Evolutionary conservation across 2,888 invertebrate species (phyloP).

Genomic region (Rotaria magnacalcarata): DNA sequence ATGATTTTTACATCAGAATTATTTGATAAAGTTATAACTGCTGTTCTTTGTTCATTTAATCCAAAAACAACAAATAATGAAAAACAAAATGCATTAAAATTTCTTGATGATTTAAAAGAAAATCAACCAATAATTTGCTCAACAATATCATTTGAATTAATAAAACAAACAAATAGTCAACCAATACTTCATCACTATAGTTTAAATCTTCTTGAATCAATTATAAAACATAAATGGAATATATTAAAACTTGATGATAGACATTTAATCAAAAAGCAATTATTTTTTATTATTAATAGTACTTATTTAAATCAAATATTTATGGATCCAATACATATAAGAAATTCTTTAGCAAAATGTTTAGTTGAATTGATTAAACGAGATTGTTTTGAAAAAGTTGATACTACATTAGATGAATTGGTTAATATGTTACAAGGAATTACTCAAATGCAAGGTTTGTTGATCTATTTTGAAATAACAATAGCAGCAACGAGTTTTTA

Average conservation of each 20-base stretch:
- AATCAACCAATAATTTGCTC: background rate
- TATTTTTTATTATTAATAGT: background rate
- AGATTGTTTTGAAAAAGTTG: constrained; percentile 17
- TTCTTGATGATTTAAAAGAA: constrained; percentile 19
- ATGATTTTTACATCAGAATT: background rate
- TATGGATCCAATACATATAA: background rate
- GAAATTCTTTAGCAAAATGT: constrained; percentile 12
- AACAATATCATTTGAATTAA: constrained; percentile 13
- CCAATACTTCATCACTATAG: constrained; percentile 7
- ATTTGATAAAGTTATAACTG: background rate
- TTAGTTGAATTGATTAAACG: constrained; percentile 31
- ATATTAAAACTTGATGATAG: constrained; percentile 7
- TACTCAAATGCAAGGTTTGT: background rate
- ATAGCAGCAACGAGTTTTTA: too few relatives aligned
- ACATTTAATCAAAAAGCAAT: background rate
- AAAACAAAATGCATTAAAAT: constrained; percentile 25
- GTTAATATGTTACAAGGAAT: background rate
- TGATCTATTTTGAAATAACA: too few relatives aligned
- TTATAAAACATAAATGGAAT: constrained; percentile 27
- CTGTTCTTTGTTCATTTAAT: constrained; percentile 23
- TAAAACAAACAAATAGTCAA: background rate
- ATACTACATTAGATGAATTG: background rate
- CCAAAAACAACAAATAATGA: constrained; percentile 24
- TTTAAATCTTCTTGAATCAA: background rate
- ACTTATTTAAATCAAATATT: background rate